Evolutionary conservation across 2,113 vertebrate species (phyloP), one percentile per base, ranked within the genome.

Genomic region (Centropus unirufus): DNA sequence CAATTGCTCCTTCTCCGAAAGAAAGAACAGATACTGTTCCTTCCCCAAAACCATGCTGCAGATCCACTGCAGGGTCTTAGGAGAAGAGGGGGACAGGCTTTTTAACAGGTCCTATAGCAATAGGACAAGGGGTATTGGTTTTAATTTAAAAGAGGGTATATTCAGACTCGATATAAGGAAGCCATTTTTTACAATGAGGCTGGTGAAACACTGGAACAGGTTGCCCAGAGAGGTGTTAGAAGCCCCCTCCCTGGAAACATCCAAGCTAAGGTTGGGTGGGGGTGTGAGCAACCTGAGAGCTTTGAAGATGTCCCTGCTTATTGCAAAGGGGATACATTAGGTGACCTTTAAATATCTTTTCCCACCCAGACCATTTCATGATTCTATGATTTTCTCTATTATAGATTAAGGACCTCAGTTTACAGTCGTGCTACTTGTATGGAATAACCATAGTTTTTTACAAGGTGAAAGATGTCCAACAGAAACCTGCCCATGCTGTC

Each of bases 21-120:
- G 22, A n/a, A 23, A 1, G 6, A 22, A 26, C 29, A 15, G 40
- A 8, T 14, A 44, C 46, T 0, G 0, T 92, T 94, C 16, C 6
- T 12, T 66, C 30, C 58, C 22, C 54, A 47, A 93, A 78, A 18
- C 55, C 4, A 0, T 42, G n/a, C 30, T 62, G 26, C 19, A 4
- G 21, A 14, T 87, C 42, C 51, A 39, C 51, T 42, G 29, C 69
- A 55, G 12, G 29, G 39, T 16, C 39, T 73, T 73, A 19, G 11
- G 12, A n/a, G 30, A 74, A 57, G 16, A n/a, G 14, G 39, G 22
- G 5, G 27, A 26, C 30, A 74, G 14, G 14, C 22, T 14, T n/a
- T 44, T 74, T 19, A n/a, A 9, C 11, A 14, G 39, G 39, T 9
- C 16, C 22, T 44, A 39, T n/a, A 20, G 22, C 2, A 2, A 14